These are phyloP conservation scores for Lamprotornis superbus DNA, from an alignment of 2,113 vertebrate genomes.

Conservation along the genomic window DNA sequence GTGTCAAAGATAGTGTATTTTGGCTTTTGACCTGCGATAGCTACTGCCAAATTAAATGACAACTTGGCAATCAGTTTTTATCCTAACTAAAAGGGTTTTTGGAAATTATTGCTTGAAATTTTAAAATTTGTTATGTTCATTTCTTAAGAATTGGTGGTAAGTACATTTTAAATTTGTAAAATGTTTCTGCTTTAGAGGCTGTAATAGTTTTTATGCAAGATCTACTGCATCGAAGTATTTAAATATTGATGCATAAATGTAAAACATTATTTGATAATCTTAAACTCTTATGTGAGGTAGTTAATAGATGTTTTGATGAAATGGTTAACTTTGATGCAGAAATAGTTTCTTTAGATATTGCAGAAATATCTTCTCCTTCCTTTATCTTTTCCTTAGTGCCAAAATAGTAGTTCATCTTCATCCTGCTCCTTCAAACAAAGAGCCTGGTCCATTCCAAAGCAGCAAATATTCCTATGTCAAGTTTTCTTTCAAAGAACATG, in stretches of 20 bases:
- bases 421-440: conserved; percentile 81
- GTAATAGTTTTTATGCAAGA: neutral
- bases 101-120: neutral
- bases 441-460: conserved; percentile 91
- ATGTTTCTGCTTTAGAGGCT: neutral
- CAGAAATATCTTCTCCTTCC: neutral
- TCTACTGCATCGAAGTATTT: neutral
- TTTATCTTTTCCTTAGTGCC: conserved; percentile 76
- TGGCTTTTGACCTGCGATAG: neutral
- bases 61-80: neutral
- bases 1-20: conserved; percentile 7
- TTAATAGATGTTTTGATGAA: neutral
- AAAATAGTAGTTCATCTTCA: conserved; percentile 97
- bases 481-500: conserved; percentile 96
- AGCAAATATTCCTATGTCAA: conserved; percentile 93
- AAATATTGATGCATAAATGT: neutral
- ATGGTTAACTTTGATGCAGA: neutral
- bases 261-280: neutral
- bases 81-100: neutral
- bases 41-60: neutral
- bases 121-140: neutral
- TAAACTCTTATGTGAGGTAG: neutral
- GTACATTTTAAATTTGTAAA: neutral
- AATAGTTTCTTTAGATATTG: neutral
- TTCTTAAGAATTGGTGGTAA: neutral